A percentile compares a stretch with the other conserved stretches of the same genome.
Conservation (phyloP, 2,888 invertebrate species). For the Argyresthia albistria region DNA sequence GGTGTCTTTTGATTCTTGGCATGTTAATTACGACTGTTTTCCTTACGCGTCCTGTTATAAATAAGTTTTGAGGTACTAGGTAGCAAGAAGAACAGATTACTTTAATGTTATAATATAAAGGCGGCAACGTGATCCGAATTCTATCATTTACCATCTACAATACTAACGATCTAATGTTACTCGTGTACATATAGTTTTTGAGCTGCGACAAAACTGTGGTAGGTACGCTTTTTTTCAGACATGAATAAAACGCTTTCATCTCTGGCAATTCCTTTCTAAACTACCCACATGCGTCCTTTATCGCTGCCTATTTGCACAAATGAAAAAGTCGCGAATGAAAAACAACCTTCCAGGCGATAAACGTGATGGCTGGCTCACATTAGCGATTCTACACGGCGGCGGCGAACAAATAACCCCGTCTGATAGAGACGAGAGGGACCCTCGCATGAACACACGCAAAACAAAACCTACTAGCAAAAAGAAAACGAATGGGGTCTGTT, state of each 20-base stretch:
- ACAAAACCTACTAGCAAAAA: slow-evolving; percentile 45
- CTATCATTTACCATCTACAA: not conserved
- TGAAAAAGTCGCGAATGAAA: not conserved
- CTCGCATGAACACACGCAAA: slow-evolving; percentile 30
- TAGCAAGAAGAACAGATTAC: not conserved
- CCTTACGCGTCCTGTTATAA: too few relatives aligned
- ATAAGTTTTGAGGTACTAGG: not conserved
- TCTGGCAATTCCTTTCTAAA: too few relatives aligned
- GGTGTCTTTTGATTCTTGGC: too few relatives aligned
- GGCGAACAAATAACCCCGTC: slow-evolving; percentile 25
- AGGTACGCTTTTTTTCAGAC: too few relatives aligned
- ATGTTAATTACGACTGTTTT: too few relatives aligned
- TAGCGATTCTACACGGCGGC: slow-evolving; percentile 27
- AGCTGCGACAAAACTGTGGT: too few relatives aligned
- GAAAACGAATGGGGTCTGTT: slow-evolving; percentile 45
- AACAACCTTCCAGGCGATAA: slow-evolving; percentile 12
- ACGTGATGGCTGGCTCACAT: slow-evolving; percentile 25
- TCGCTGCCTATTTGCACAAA: not conserved
- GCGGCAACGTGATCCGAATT: too few relatives aligned
- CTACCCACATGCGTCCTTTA: too few relatives aligned
- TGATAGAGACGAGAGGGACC: slow-evolving; percentile 22
- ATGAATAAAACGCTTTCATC: too few relatives aligned
- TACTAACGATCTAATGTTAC: too few relatives aligned
- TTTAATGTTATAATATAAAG: not conserved
- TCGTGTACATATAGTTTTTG: too few relatives aligned